Evolutionary conservation across 2,797 vertebrate species (phyloP).

Genomic region (Alfaro cultratus): DNA sequence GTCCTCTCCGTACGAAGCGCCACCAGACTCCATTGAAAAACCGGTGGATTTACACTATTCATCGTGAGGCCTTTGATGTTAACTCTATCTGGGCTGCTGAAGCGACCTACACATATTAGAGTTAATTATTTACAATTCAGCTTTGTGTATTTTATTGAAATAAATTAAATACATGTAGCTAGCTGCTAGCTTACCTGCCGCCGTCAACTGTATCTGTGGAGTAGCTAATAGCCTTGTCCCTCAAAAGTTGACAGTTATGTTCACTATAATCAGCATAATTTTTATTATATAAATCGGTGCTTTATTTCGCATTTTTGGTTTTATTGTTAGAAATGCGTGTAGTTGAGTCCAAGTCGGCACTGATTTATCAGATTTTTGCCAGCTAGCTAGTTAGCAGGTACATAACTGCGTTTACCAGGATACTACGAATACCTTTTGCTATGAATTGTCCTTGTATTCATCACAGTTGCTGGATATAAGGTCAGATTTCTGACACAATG

Average conservation of each 20-base stretch:
- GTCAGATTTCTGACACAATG: not conserved
- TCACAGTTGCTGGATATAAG: not conserved
- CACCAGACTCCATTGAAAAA: conserved; percentile 61
- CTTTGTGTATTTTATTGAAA: not conserved
- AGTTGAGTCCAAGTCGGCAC: not conserved
- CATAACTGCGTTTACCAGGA: conserved; percentile 19
- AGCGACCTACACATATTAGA: rapidly evolving
- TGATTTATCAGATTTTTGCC: conserved; percentile 39
- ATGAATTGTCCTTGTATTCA: not conserved
- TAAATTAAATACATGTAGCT: conserved; percentile 14
- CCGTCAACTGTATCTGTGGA: conserved; percentile 36
- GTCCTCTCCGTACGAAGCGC: conserved; percentile 25
- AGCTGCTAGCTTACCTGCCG: conserved; percentile 50
- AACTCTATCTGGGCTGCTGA: rapidly evolving
- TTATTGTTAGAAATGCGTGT: not conserved
- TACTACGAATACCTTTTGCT: not conserved
- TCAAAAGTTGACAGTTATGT: conserved; percentile 27
- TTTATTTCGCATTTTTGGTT: not conserved
- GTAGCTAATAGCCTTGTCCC: conserved; percentile 3
- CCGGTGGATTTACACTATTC: conserved; percentile 24
- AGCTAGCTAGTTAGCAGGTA: conserved; percentile 56
- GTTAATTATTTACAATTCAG: not conserved
- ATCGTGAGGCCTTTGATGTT: not conserved
- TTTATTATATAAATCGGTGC: rapidly evolving
- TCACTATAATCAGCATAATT: not conserved